phyloP scores from a whole-genome alignment of 2,797 vertebrate species.

The Lutra lutra region DNA sequence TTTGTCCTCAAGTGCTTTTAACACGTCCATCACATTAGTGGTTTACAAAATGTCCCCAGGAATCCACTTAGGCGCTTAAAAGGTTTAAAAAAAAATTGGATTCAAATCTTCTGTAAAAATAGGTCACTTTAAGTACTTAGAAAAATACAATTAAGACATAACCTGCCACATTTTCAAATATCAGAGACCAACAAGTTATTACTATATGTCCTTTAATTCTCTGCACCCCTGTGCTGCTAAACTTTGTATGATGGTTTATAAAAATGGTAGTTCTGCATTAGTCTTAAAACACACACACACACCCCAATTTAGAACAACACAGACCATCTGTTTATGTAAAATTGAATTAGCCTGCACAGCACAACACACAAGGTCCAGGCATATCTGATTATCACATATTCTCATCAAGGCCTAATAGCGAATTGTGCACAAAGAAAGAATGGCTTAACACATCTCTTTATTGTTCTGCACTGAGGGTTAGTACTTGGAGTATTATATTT shows the following conservation, averaged over 20 bases:
- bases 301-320: background rate
- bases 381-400: background rate
- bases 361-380: background rate
- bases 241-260: background rate
- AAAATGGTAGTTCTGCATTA: background rate
- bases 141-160: conserved; percentile 18
- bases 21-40: background rate
- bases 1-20: background rate
- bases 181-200: background rate
- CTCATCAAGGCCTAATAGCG: background rate
- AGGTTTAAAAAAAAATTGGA: background rate
- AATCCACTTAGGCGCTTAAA: background rate
- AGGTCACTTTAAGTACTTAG: background rate
- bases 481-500: background rate
- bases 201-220: background rate
- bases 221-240: background rate
- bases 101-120: background rate
- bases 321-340: background rate
- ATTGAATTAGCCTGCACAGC: background rate
- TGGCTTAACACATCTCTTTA: background rate
- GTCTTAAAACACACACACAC: too few species aligned
- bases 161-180: background rate
- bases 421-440: background rate
- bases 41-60: background rate
- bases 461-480: background rate